Evolutionary conservation across 1,140 invertebrate genomes (phyloP).

Genomic region (Drosophila tsacasi): DNA sequence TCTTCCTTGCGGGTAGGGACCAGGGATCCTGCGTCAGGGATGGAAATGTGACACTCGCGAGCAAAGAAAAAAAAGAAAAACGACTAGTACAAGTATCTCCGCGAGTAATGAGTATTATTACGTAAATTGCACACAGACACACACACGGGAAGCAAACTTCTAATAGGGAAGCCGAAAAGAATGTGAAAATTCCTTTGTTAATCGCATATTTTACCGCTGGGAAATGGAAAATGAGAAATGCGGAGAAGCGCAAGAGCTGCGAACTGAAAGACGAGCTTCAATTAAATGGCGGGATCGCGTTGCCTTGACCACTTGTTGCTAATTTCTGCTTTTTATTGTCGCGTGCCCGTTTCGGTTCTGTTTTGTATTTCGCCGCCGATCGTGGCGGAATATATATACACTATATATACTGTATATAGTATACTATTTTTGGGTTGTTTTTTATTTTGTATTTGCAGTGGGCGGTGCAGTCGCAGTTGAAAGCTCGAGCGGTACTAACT

Average conservation of each 20-base stretch:
- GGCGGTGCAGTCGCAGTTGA: conserved; percentile 47
- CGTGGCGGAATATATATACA: conserved; percentile 25
- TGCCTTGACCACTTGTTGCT: conserved; percentile 46
- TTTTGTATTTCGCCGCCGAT: conserved; percentile 27
- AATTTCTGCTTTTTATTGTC: conserved; percentile 40
- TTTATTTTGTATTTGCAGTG: not conserved
- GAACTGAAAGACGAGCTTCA: conserved; percentile 28
- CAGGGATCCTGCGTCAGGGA: conserved; percentile 5
- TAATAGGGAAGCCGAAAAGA: conserved; percentile 21
- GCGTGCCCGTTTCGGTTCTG: conserved; percentile 55
- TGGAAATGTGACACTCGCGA: conserved; percentile 41
- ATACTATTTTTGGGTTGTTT: conserved; percentile 2
- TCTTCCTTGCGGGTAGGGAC: conserved; percentile 20
- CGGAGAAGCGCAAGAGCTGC: conserved; percentile 6
- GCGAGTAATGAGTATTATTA: conserved; percentile 47
- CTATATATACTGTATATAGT: conserved; percentile 6
- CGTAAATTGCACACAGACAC: conserved; percentile 45
- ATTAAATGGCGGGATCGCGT: conserved; percentile 51
- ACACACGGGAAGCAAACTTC: conserved; percentile 23
- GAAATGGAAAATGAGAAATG: conserved; percentile 11
- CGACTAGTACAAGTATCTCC: conserved; percentile 20
- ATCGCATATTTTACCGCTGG: conserved; percentile 44
- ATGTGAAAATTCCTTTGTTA: conserved; percentile 48
- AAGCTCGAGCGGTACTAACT: conserved; percentile 75
- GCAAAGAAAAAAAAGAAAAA: not conserved